A percentile compares a stretch with the other conserved stretches of the same genome.
phyloP scores from a whole-genome alignment of 2,797 vertebrate species.

The Alfaro cultratus region DNA sequence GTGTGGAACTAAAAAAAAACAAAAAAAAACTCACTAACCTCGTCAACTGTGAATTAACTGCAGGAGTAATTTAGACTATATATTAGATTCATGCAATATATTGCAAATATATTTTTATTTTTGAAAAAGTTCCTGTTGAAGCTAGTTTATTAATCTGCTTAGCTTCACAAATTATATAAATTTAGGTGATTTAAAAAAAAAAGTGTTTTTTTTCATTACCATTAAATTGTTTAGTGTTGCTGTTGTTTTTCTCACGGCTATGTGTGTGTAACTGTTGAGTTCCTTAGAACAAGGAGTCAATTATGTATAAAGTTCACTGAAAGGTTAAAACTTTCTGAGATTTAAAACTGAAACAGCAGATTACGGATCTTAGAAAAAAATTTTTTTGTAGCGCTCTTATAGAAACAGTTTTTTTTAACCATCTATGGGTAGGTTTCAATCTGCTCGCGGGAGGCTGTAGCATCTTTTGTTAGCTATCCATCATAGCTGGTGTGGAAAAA shows the following conservation, averaged over 20 bases:
- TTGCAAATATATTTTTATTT: not conserved
- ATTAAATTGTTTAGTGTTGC: not conserved
- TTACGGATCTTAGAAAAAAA: slow-evolving; percentile 8
- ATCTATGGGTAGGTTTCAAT: slow-evolving; percentile 12
- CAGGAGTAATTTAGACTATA: not conserved
- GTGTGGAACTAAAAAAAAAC: slow-evolving; percentile 21
- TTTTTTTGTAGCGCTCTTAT: not conserved
- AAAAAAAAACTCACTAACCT: slow-evolving; percentile 5
- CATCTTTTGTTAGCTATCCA: slow-evolving; percentile 25
- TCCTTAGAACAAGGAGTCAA: too few relatives aligned
- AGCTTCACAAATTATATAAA: too few relatives aligned
- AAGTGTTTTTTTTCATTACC: not conserved
- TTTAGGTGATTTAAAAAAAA: not conserved
- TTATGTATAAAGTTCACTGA: not conserved
- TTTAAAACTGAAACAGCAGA: slow-evolving; percentile 10
- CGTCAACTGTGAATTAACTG: not conserved
- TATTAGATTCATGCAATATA: not conserved
- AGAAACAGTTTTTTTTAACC: not conserved
- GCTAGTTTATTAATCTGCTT: not conserved
- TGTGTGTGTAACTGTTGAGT: not conserved
- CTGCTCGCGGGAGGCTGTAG: not conserved
- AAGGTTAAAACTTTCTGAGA: not conserved
- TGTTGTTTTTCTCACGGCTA: not conserved
- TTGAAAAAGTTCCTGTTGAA: not conserved
- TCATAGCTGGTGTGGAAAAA: slow-evolving; percentile 13